Evolutionary conservation across 2,888 invertebrate genomes (phyloP).

Genomic region (Caenorhabditis sp.): DNA sequence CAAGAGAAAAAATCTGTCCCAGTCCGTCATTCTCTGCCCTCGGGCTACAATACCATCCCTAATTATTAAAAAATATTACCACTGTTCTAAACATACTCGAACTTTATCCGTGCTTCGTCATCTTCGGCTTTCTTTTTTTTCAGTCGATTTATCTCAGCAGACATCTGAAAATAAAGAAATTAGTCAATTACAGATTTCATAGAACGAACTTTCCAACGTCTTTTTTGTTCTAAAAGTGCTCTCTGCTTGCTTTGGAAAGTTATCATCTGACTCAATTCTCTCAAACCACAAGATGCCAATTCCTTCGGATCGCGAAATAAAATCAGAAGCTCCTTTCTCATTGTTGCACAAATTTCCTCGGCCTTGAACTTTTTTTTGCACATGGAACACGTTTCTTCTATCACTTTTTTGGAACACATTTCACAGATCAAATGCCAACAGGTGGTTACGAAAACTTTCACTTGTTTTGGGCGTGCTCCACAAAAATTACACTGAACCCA

Average conservation of each 20-base stretch:
- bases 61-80: no score
- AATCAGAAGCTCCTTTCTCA: neutral
- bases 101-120: neutral
- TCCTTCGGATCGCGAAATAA: neutral
- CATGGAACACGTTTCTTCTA: neutral
- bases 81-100: no score
- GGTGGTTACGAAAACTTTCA: constrained; percentile 10
- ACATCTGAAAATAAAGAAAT: neutral
- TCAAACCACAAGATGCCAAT: neutral
- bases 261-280: neutral
- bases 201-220: neutral
- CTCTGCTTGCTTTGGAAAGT: neutral
- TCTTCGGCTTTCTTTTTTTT: neutral
- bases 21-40: no score
- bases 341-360: neutral
- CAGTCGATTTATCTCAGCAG: neutral
- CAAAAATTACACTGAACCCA: constrained; percentile 33
- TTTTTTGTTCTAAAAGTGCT: neutral
- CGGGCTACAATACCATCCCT: no score
- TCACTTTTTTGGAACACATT: constrained; percentile 3
- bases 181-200: neutral
- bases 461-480: constrained; percentile 9
- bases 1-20: no score
- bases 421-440: constrained; percentile 27
- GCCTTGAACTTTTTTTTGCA: neutral